These are phyloP conservation scores for Parapristionchus giblindavisi DNA, from an alignment of 2,888 invertebrate genomes.

Conservation along the genomic window DNA sequence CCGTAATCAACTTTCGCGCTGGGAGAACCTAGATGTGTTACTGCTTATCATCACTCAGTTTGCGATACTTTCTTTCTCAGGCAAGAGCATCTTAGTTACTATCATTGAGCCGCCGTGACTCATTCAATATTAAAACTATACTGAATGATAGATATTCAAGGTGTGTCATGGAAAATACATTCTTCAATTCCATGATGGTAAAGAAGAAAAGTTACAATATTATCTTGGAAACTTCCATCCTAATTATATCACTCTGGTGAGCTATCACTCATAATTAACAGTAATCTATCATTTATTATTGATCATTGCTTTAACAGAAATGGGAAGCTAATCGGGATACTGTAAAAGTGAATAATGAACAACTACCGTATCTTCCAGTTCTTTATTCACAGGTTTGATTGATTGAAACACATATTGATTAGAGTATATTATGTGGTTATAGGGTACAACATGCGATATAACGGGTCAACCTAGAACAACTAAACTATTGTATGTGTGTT, in stretches of 20 bases:
- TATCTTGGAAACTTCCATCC: conserved; percentile 63
- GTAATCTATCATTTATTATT: background rate
- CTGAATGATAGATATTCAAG: too few relatives aligned
- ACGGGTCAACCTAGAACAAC: conserved; percentile 75
- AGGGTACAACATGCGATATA: conserved; percentile 91
- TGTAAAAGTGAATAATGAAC: conserved; percentile 80
- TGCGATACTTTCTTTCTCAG: too few relatives aligned
- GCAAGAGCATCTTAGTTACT: too few relatives aligned
- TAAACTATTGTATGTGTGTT: conserved; percentile 63
- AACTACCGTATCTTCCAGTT: conserved; percentile 84
- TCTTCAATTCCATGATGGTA: conserved; percentile 93
- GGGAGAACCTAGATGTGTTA: too few relatives aligned
- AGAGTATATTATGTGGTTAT: conserved; percentile 70
- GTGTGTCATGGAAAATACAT: conserved; percentile 75
- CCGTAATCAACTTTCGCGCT: too few relatives aligned
- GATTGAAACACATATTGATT: conserved; percentile 31
- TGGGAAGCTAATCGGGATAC: conserved; percentile 53
- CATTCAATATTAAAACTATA: conserved; percentile 79
- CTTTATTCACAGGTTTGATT: conserved; percentile 75
- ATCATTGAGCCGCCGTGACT: too few relatives aligned
- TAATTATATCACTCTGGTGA: conserved; percentile 44
- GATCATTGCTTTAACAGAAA: background rate
- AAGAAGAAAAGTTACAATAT: conserved; percentile 76
- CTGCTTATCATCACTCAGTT: too few relatives aligned
- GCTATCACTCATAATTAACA: background rate